phyloP scores from a whole-genome alignment of 2,113 vertebrate genomes.

The Copsychus sechellarum region DNA sequence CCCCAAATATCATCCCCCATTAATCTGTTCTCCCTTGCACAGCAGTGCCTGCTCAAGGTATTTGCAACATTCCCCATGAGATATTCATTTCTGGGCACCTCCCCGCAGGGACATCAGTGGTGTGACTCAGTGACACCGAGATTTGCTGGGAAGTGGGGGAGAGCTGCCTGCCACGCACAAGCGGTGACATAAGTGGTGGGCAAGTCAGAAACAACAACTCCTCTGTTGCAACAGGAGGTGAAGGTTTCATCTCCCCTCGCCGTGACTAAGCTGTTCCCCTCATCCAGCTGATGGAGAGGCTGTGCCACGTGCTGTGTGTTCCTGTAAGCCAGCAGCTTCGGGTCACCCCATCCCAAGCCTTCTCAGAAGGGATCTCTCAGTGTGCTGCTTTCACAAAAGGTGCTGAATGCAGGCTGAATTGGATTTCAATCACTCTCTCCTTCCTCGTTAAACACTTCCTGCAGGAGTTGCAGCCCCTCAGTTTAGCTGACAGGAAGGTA shows the following conservation, averaged over 20 bases:
- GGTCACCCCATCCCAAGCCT: background rate
- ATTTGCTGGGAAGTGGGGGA: conserved; percentile 26
- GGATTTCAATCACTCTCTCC: background rate
- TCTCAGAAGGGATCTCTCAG: background rate
- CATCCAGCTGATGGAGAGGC: background rate
- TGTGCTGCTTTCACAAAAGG: background rate
- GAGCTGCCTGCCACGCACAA: background rate
- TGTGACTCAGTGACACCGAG: conserved; percentile 14
- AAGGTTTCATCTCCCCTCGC: conserved; percentile 32
- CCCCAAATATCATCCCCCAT: background rate
- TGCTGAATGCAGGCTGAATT: background rate
- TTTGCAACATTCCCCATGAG: background rate
- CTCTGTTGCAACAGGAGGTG: conserved; percentile 56
- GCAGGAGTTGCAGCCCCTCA: background rate
- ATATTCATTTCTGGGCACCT: background rate
- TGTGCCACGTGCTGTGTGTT: background rate
- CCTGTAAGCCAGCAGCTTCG: background rate
- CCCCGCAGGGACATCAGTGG: background rate
- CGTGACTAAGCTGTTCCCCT: conserved; percentile 52
- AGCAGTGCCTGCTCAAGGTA: background rate
- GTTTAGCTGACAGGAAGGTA: background rate
- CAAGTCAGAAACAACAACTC: background rate
- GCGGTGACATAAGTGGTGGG: conserved; percentile 17
- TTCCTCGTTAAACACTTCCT: background rate
- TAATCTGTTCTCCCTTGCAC: background rate